A percentile compares a stretch with the other conserved stretches of the same genome.
Conservation (phyloP, 2,113 vertebrate species). For the Peromyscus maniculatus region DNA sequence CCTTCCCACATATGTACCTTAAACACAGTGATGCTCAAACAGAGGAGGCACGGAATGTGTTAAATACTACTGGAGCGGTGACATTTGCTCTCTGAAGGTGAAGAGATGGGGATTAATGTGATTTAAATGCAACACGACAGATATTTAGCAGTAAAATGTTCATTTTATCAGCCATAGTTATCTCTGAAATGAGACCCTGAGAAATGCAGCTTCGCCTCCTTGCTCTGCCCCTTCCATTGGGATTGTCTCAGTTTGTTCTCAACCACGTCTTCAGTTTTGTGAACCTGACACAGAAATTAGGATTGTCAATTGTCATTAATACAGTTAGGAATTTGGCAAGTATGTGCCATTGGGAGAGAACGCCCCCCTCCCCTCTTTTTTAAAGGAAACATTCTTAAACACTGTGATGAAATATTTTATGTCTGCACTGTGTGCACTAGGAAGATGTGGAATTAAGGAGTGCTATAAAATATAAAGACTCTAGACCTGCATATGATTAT, state of each 20-base stretch:
- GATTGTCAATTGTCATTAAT: conserved; percentile 64
- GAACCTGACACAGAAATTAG: conserved; percentile 52
- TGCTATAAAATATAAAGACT: conserved; percentile 82
- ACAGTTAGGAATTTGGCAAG: conserved; percentile 61
- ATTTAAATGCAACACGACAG: conserved; percentile 75
- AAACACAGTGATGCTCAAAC: conserved; percentile 62
- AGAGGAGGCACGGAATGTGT: conserved; percentile 63
- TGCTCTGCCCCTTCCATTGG: conserved; percentile 5
- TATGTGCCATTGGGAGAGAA: conserved; percentile 37
- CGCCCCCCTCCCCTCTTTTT: neutral
- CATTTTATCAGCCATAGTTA: conserved; percentile 63
- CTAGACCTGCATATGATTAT: conserved; percentile 80
- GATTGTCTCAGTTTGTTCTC: conserved; percentile 63
- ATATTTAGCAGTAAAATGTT: conserved; percentile 71
- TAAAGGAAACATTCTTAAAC: conserved; percentile 60
- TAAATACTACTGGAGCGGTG: conserved; percentile 64
- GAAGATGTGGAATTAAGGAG: conserved; percentile 82
- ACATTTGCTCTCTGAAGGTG: conserved; percentile 59
- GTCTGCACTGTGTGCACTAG: conserved; percentile 60
- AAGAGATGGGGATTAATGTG: neutral
- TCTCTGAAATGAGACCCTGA: conserved; percentile 72
- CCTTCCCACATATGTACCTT: conserved; percentile 30
- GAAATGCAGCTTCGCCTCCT: conserved; percentile 54
- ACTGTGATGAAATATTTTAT: conserved; percentile 81
- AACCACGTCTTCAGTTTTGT: conserved; percentile 71